These are phyloP conservation scores for Dysidea cf. avara DNA, from an alignment of 37 sponge, comb jelly and placozoan species.

Conservation along the genomic window DNA sequence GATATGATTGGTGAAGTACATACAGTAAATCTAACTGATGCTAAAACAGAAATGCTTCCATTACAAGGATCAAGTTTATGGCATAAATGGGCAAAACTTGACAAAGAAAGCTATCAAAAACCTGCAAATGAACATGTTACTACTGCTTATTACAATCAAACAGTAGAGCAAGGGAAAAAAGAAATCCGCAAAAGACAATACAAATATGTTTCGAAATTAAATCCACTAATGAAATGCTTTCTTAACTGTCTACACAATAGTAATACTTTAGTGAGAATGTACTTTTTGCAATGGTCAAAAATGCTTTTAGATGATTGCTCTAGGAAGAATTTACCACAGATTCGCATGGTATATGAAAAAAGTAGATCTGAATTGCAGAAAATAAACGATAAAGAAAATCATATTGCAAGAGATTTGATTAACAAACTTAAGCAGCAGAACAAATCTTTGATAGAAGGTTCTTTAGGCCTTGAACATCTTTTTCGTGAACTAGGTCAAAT, in stretches of 20 bases:
- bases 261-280: background rate
- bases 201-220: background rate
- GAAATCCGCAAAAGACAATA: too few species aligned
- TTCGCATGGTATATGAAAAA: background rate
- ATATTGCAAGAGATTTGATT: background rate
- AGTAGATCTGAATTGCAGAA: background rate
- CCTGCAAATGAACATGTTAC: too few species aligned
- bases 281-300: slow-evolving; percentile 9
- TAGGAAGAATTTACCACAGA: background rate
- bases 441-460: background rate
- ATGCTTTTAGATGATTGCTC: slow-evolving; percentile 19
- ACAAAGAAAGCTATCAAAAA: slow-evolving; percentile 7
- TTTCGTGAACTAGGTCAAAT: slow-evolving; percentile 17
- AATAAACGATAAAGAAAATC: background rate
- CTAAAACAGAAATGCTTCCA: slow-evolving; percentile 21
- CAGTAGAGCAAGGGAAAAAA: too few species aligned
- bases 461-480: slow-evolving; percentile 5
- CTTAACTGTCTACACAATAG: background rate
- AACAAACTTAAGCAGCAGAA: too few species aligned
- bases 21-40: background rate
- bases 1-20: background rate
- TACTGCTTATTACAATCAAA: too few species aligned
- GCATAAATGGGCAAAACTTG: slow-evolving; percentile 26
- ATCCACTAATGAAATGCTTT: slow-evolving; percentile 16
- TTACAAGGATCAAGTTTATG: slow-evolving; percentile 25